Evolutionary conservation across 2,888 invertebrate genomes (phyloP), one percentile per base, ranked within the genome.

Genomic region (Eupithecia abbreviata): DNA sequence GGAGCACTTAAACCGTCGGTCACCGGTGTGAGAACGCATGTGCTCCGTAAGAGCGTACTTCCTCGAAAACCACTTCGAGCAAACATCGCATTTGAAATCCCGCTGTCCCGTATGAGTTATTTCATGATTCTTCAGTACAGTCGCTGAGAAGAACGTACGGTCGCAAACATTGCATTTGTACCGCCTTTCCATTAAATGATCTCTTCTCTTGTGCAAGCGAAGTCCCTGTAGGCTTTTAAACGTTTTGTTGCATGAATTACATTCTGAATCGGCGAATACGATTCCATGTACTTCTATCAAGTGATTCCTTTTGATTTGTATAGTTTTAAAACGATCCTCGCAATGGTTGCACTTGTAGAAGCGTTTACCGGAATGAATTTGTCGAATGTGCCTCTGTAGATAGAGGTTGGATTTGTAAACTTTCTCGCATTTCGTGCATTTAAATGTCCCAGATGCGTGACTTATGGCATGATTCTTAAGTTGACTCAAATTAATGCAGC

Each of bases 91-190:
- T 72, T 87, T 83, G 67, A 87, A 92, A 74, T 87, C 82, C 42
- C 86, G 86, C 10, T 86, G 58, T 0, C 90, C 90, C 0, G 90
- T 88, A 67, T 92, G 93, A 58, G 89, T 91, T 0, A 87, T 81
- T 87, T 90, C 87, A 15, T 93, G 93, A 4, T 86, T 85, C n/a
- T 85, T 82, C 65, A 92, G 75, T 15, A 82, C 81, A 15, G 85
- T 85, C 42, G 83, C 85, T 0, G 84, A 84, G 74, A 89, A 92
- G 62, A 92, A 92, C 6, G 84, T 85, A 85, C 92, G 93, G 0
- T 92, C 92, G 66, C 95, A 95, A 12, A 93, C 88, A 0, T 85
- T 83, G 70, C 95, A 95, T 42, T 89, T 89, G 65, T 92, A 93
- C 18, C 89, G 86, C 43, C 89, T 84, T 76, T 92, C 91, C 85